phyloP scores from a whole-genome alignment of 2,113 vertebrate species.

The Pelobates fuscus region DNA sequence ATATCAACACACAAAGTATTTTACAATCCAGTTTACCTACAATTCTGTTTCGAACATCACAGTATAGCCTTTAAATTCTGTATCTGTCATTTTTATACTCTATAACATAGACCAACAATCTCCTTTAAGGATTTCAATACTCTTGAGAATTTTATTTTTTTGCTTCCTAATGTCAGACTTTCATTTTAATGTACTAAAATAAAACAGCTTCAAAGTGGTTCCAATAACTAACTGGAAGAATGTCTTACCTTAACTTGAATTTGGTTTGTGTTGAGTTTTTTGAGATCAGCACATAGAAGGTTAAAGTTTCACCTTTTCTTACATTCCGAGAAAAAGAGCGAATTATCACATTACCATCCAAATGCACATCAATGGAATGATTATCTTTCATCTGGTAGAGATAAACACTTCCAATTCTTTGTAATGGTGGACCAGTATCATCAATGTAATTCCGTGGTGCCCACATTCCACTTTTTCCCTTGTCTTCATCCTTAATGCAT shows the following conservation, averaged over 20 bases:
- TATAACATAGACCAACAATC: no score
- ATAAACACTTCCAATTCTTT: conserved; percentile 86
- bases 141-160: no score
- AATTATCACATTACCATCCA: conserved; percentile 80
- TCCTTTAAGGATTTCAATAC: no score
- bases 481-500: conserved; percentile 62
- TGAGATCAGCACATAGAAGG: conserved; percentile 80
- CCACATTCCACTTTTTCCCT: conserved; percentile 58
- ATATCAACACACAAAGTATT: no score
- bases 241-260: conserved; percentile 90
- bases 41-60: no score
- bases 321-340: conserved; percentile 74
- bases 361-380: conserved; percentile 72
- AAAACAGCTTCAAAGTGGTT: not conserved
- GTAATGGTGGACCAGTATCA: conserved; percentile 77
- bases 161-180: no score
- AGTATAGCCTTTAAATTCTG: no score
- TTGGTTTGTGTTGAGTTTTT: conserved; percentile 76
- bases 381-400: conserved; percentile 77
- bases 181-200: no score
- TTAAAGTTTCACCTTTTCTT: conserved; percentile 79
- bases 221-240: not conserved
- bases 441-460: conserved; percentile 64
- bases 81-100: no score
- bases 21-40: no score